These are phyloP conservation scores for Drosophila grimshawi DNA, from an alignment of 1,140 invertebrate species.

Conservation along the genomic window DNA sequence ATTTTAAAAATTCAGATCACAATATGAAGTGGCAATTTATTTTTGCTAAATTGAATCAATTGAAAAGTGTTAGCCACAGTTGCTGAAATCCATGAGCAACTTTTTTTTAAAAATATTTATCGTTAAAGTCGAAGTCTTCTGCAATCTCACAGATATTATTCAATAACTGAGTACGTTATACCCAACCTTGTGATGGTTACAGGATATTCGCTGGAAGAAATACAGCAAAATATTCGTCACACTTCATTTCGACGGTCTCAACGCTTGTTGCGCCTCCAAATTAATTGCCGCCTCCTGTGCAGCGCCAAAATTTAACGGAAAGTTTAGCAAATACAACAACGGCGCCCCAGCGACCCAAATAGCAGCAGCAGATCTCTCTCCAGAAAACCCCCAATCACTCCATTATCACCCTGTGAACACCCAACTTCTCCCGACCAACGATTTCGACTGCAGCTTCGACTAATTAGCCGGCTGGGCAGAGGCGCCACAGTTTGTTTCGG, in stretches of 20 bases:
- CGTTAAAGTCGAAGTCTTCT: too few species aligned
- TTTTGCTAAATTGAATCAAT: too few species aligned
- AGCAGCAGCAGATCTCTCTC: neutral
- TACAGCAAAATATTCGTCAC: conserved; percentile 49
- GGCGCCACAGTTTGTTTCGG: conserved; percentile 59
- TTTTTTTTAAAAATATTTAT: too few species aligned
- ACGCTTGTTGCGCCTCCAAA: conserved; percentile 81
- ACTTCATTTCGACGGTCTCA: conserved; percentile 77
- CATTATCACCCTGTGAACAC: neutral
- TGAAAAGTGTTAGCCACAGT: too few species aligned
- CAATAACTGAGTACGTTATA: too few species aligned
- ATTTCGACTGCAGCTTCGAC: conserved; percentile 46
- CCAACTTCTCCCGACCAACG: neutral
- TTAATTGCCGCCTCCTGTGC: conserved; percentile 77
- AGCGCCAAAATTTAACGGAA: conserved; percentile 81
- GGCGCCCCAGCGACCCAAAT: conserved; percentile 21
- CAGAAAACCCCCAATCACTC: neutral
- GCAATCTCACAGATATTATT: too few species aligned
- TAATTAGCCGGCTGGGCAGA: conserved; percentile 72
- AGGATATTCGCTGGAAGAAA: conserved; percentile 6
- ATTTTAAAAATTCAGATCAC: too few species aligned
- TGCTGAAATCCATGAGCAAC: too few species aligned
- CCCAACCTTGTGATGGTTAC: neutral
- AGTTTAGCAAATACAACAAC: conserved; percentile 76
- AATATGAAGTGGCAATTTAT: too few species aligned